Evolutionary conservation across 2,888 invertebrate genomes (phyloP).

Genomic region (Drosophila anceps): DNA sequence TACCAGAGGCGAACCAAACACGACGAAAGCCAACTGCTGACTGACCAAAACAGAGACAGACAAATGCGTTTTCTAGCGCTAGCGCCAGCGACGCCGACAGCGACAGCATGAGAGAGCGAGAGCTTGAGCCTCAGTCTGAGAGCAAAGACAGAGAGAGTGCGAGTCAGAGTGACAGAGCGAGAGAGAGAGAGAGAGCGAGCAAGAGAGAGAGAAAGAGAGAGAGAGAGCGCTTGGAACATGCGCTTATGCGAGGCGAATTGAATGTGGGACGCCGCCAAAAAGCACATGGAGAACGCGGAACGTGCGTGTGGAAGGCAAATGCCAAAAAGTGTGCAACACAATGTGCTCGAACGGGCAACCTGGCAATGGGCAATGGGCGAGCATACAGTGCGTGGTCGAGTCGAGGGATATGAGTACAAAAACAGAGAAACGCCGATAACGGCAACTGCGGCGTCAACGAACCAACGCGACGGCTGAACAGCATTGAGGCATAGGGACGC

Average conservation of each 20-base stretch:
- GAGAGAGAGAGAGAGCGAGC: constrained; percentile 12
- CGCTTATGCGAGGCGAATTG: constrained; percentile 37
- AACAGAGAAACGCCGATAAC: constrained; percentile 84
- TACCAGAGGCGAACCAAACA: constrained; percentile 76
- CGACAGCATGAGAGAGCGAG: constrained; percentile 42
- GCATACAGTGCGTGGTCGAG: constrained; percentile 43
- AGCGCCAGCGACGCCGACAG: constrained; percentile 53
- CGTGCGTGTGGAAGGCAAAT: constrained; percentile 78
- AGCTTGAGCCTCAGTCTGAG: constrained; percentile 21
- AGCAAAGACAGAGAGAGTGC: constrained; percentile 27
- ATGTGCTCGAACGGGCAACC: constrained; percentile 58
- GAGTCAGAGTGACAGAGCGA: constrained; percentile 21
- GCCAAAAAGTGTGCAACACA: constrained; percentile 81
- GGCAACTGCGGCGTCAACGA: constrained; percentile 70
- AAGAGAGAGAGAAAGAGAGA: constrained; percentile 19
- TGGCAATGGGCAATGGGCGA: constrained; percentile 53
- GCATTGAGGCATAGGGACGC: constrained; percentile 2
- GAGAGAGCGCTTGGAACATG: constrained; percentile 36
- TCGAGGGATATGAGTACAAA: constrained; percentile 82
- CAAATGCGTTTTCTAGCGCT: constrained; percentile 83
- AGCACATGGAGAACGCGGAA: constrained; percentile 72
- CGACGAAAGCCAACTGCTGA: constrained; percentile 85
- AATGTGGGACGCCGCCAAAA: constrained; percentile 79
- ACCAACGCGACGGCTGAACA: constrained; percentile 47
- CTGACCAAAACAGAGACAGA: constrained; percentile 86